A percentile compares a stretch with the other conserved stretches of the same genome.
These are phyloP conservation scores for Amazona finschi DNA, from an alignment of 2,797 vertebrate genomes.

Conservation along the genomic window DNA sequence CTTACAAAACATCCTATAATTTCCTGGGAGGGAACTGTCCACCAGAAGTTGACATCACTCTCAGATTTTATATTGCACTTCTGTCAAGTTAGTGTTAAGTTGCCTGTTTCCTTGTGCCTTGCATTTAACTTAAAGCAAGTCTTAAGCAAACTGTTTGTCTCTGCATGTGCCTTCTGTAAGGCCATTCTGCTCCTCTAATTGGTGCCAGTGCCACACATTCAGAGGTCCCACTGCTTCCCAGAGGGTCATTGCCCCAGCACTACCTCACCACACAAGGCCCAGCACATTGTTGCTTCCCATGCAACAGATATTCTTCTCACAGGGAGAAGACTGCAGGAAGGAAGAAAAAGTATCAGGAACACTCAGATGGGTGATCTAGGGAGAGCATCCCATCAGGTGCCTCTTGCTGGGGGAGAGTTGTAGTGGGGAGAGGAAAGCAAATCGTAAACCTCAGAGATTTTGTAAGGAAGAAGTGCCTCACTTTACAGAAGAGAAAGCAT, in stretches of 20 bases:
- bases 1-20: neutral
- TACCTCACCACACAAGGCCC: accelerated
- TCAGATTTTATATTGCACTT: neutral
- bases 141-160: neutral
- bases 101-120: neutral
- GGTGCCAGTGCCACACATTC: accelerated
- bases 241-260: neutral
- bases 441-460: neutral
- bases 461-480: neutral
- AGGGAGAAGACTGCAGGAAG: neutral
- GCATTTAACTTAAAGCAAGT: neutral
- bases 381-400: neutral
- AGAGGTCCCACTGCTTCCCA: neutral
- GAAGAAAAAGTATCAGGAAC: neutral
- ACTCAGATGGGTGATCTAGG: neutral
- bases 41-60: neutral
- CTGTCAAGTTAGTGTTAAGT: neutral
- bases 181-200: neutral
- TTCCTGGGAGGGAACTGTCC: neutral
- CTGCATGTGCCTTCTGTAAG: neutral
- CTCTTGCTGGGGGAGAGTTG: neutral
- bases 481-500: neutral
- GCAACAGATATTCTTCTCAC: neutral
- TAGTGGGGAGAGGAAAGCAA: neutral
- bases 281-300: accelerated